A percentile compares a stretch with the other conserved stretches of the same genome.
phyloP scores from a whole-genome alignment of 2,797 vertebrate species.

The Melanotaenia boesemani region DNA sequence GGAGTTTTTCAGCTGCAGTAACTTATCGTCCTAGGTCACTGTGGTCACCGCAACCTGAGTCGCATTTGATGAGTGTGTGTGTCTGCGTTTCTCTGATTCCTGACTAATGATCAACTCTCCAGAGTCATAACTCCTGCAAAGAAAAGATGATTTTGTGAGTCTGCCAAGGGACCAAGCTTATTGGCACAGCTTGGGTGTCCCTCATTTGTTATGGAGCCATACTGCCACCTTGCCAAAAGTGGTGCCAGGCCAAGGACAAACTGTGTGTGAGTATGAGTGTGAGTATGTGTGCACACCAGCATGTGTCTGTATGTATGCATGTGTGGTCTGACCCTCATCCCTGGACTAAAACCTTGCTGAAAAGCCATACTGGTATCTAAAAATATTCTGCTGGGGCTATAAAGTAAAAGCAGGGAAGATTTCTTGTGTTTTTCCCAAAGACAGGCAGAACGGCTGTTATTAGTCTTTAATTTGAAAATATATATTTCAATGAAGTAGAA shows the following conservation, averaged over 20 bases:
- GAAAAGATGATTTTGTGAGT: conserved; percentile 71
- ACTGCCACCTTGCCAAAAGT: conserved; percentile 78
- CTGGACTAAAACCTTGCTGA: conserved; percentile 66
- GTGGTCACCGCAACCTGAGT: conserved; percentile 35
- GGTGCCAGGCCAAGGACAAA: conserved; percentile 85
- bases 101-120: conserved; percentile 78
- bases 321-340: conserved; percentile 62
- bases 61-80: conserved; percentile 46
- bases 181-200: conserved; percentile 80
- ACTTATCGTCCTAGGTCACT: conserved; percentile 43
- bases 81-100: conserved; percentile 71
- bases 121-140: conserved; percentile 80
- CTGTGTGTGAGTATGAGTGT: conserved; percentile 50
- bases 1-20: conserved; percentile 15
- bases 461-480: conserved; percentile 36
- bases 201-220: conserved; percentile 82
- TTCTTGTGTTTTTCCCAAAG: conserved; percentile 57
- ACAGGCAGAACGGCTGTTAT: conserved; percentile 38
- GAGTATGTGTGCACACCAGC: conserved; percentile 32
- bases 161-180: conserved; percentile 80
- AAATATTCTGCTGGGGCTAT: conserved; percentile 63
- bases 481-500: conserved; percentile 28
- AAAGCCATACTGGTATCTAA: conserved; percentile 67
- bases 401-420: conserved; percentile 38
- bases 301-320: conserved; percentile 25